Conservation (phyloP, 1,140 invertebrate species). For the Tribolium madens region DNA sequence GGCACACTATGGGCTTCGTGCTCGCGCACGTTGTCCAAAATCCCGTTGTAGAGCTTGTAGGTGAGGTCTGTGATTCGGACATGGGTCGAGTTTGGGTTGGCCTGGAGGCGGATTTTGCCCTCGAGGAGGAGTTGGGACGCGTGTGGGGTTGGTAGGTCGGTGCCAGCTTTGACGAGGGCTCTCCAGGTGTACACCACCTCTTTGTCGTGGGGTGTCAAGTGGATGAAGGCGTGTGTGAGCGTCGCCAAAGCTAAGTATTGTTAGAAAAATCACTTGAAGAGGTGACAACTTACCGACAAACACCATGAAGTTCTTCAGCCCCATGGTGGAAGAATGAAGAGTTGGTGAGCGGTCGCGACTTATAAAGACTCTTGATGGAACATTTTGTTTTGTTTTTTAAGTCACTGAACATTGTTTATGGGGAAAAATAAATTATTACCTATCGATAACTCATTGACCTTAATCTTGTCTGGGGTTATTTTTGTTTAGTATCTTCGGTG, state of each 20-base stretch:
- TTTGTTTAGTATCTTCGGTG: background rate
- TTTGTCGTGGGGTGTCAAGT: conserved; percentile 61
- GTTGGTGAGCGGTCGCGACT: background rate
- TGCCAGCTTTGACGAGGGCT: conserved; percentile 62
- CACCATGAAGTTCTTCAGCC: background rate
- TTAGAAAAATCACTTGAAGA: too few relatives aligned
- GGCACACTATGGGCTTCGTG: conserved; percentile 38
- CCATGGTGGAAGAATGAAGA: background rate
- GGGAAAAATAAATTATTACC: background rate
- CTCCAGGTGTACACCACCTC: conserved; percentile 64
- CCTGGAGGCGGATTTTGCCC: conserved; percentile 62
- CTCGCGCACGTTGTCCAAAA: conserved; percentile 45
- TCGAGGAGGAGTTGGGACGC: conserved; percentile 62
- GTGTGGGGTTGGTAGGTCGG: conserved; percentile 61
- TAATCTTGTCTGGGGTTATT: background rate
- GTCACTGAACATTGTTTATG: background rate
- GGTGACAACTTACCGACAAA: conserved; percentile 2
- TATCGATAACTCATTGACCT: background rate
- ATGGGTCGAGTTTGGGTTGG: conserved; percentile 57
- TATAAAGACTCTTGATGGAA: background rate
- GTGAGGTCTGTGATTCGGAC: conserved; percentile 61
- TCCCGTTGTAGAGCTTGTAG: conserved; percentile 64
- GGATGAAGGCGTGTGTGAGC: conserved; percentile 45
- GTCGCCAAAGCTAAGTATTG: conserved; percentile 23
- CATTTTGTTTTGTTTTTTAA: background rate